Conservation (phyloP, 2,888 invertebrate genomes). For the Plusia festucae region DNA sequence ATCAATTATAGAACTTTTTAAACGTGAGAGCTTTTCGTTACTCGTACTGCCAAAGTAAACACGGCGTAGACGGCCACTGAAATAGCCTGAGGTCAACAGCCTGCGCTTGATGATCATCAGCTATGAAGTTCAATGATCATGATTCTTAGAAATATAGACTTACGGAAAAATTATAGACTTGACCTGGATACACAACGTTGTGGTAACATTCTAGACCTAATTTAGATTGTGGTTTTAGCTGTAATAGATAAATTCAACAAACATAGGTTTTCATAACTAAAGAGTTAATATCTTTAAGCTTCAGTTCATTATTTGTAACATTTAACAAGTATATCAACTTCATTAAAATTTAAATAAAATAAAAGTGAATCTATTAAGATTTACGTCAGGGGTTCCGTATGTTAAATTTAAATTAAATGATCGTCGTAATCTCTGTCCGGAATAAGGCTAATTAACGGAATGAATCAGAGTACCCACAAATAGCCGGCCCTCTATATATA, state of each 20-base stretch:
- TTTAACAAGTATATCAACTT: too few relatives aligned
- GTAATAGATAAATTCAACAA: background rate
- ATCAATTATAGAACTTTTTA: conserved; percentile 17
- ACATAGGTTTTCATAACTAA: too few relatives aligned
- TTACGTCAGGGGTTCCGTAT: conserved; percentile 17
- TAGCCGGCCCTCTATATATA: conserved; percentile 57
- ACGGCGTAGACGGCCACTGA: conserved; percentile 60
- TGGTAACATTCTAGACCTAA: background rate
- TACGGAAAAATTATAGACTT: background rate
- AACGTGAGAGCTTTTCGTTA: conserved; percentile 34
- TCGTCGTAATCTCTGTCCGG: conserved; percentile 39
- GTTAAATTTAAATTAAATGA: conserved; percentile 37
- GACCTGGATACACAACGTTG: background rate
- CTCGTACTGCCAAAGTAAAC: conserved; percentile 70
- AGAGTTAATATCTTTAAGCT: too few relatives aligned
- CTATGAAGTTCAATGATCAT: conserved; percentile 63
- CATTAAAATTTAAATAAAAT: too few relatives aligned
- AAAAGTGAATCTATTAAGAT: background rate
- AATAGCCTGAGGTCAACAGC: conserved; percentile 77
- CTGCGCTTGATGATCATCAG: conserved; percentile 62
- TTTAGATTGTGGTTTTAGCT: background rate
- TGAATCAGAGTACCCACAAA: conserved; percentile 60
- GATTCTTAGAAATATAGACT: conserved; percentile 27
- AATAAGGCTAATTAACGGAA: conserved; percentile 55
- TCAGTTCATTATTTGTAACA: too few relatives aligned